A percentile compares a stretch with the other conserved stretches of the same genome.
Evolutionary conservation across 2,113 vertebrate genomes (phyloP).

Genomic region (Pampusana beccarii): DNA sequence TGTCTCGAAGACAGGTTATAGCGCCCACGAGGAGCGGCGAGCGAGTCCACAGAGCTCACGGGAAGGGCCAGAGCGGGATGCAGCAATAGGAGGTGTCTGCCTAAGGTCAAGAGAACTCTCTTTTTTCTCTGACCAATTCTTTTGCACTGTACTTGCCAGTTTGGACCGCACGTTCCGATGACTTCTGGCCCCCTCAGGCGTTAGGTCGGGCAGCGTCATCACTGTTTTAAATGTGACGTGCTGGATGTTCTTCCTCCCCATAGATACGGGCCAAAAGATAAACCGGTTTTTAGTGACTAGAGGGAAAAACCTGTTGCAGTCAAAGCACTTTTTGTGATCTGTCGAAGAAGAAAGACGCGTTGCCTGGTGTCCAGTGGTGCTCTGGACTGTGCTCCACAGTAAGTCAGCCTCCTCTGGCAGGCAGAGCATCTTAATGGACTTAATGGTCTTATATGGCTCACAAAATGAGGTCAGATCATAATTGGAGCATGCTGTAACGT

Average conservation of each 20-base stretch:
- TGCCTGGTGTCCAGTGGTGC: not conserved
- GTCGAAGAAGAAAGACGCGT: not conserved
- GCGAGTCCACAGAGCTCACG: accelerated
- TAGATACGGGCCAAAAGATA: not conserved
- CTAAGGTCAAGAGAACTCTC: not conserved
- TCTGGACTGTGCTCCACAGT: not conserved
- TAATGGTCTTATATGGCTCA: not conserved
- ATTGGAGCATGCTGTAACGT: not conserved
- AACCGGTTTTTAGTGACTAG: not conserved
- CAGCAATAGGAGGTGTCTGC: not conserved
- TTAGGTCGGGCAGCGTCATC: not conserved
- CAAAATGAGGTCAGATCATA: not conserved
- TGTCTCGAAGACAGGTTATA: not conserved
- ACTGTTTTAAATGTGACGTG: not conserved
- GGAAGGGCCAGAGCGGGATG: accelerated
- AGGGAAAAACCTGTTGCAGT: not conserved
- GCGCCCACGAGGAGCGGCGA: not conserved
- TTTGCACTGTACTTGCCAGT: not conserved
- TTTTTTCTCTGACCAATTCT: not conserved
- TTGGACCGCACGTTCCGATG: not conserved
- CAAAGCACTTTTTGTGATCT: not conserved
- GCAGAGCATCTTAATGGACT: not conserved
- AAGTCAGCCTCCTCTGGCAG: not conserved
- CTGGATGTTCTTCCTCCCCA: not conserved
- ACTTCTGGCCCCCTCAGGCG: not conserved